A percentile compares a stretch with the other conserved stretches of the same genome.
phyloP scores from a whole-genome alignment of 2,888 invertebrate genomes.

The Apodemia mormo region DNA sequence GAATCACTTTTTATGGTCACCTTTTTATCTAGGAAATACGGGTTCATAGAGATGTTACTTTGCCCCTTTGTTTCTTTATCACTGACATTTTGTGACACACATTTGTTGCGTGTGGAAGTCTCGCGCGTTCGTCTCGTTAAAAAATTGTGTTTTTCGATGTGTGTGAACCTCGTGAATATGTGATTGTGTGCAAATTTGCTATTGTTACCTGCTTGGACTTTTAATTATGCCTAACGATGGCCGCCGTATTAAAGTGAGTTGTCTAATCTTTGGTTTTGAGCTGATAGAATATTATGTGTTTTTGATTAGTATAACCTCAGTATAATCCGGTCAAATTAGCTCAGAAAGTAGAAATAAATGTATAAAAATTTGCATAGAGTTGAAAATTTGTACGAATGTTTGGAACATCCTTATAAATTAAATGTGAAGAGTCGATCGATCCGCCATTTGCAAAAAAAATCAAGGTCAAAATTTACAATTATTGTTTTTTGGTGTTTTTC shows the following conservation, averaged over 20 bases:
- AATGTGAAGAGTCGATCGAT: too few species aligned
- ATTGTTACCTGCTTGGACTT: constrained; percentile 4
- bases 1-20: constrained; percentile 14
- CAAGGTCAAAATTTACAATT: too few species aligned
- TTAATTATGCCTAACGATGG: constrained; percentile 59
- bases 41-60: constrained; percentile 29
- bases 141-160: constrained; percentile 2
- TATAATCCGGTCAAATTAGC: too few species aligned
- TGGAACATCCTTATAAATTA: too few species aligned
- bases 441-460: too few species aligned
- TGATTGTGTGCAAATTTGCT: constrained; percentile 8
- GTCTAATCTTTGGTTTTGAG: background rate
- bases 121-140: constrained; percentile 32
- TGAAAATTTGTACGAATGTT: too few species aligned
- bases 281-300: background rate
- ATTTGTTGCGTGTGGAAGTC: constrained; percentile 48
- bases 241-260: constrained; percentile 57
- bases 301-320: too few species aligned
- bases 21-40: constrained; percentile 28
- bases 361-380: too few species aligned
- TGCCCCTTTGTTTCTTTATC: constrained; percentile 21
- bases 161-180: constrained; percentile 1
- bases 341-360: too few species aligned
- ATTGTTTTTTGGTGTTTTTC: too few species aligned
- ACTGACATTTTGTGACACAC: constrained; percentile 47